Evolutionary conservation across 2,113 vertebrate genomes (phyloP).

Genomic region (Burhinus bistriatus): DNA sequence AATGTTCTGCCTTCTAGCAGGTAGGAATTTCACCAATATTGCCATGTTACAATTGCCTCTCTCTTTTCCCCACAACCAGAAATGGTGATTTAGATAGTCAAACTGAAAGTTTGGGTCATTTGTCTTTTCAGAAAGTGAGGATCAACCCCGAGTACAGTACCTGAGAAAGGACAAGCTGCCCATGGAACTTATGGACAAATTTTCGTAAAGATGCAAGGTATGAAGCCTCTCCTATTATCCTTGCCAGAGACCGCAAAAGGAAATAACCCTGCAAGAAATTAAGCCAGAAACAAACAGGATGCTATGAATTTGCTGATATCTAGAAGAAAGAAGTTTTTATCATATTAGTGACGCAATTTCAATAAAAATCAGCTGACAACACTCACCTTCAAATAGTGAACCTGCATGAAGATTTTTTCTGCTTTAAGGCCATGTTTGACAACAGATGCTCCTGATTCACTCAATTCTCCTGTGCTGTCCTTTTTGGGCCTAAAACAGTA

Average conservation of each 20-base stretch:
- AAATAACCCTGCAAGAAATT: constrained; percentile 88
- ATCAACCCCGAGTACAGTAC: constrained; percentile 62
- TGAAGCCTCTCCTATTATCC: constrained; percentile 77
- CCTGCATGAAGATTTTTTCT: constrained; percentile 93
- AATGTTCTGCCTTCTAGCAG: not conserved
- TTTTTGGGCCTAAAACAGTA: constrained; percentile 83
- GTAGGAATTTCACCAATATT: not conserved
- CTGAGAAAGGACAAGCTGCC: constrained; percentile 93
- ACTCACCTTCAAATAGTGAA: constrained; percentile 95
- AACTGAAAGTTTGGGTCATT: not conserved
- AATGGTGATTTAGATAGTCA: not conserved
- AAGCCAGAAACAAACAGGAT: not conserved
- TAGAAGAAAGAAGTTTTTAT: not conserved
- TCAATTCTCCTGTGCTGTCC: constrained; percentile 85
- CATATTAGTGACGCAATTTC: not conserved
- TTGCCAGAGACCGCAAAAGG: constrained; percentile 84
- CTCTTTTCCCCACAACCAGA: not conserved
- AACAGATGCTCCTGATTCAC: constrained; percentile 85
- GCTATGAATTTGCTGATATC: not conserved
- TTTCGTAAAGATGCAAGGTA: constrained; percentile 85
- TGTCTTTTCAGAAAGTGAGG: not conserved
- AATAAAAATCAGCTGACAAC: not conserved
- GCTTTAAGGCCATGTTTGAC: constrained; percentile 93
- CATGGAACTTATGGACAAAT: constrained; percentile 88
- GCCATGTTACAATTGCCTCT: not conserved